phyloP scores from a whole-genome alignment of 2,888 invertebrate species.

The Synanthedon vespiformis region DNA sequence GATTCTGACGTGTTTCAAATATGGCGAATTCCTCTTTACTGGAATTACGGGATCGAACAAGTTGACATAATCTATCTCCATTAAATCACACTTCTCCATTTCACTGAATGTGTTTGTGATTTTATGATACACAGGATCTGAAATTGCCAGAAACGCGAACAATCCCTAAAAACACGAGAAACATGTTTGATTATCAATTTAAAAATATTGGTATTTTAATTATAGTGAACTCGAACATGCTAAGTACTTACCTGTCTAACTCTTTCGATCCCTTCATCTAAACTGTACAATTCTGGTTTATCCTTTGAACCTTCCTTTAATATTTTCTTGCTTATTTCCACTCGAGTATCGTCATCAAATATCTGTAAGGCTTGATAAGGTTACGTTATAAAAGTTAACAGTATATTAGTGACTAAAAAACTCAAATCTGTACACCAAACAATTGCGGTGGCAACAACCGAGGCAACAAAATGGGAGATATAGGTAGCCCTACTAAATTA shows the following conservation, averaged over 20 bases:
- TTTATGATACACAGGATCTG: slow-evolving; percentile 55
- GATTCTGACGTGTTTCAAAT: slow-evolving; percentile 42
- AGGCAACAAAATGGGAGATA: no score
- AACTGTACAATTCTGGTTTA: slow-evolving; percentile 31
- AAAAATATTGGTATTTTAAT: not conserved
- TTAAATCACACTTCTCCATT: slow-evolving; percentile 69
- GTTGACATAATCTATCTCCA: slow-evolving; percentile 51
- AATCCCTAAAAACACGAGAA: slow-evolving; percentile 32
- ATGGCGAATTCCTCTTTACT: slow-evolving; percentile 40
- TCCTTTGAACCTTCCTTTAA: slow-evolving; percentile 11
- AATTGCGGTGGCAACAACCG: no score
- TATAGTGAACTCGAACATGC: not conserved
- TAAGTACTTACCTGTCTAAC: slow-evolving; percentile 36
- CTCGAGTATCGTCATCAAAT: not conserved
- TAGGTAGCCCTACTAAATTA: no score
- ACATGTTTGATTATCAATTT: not conserved
- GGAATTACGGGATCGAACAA: slow-evolving; percentile 34
- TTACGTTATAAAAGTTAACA: no score
- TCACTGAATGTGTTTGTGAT: slow-evolving; percentile 67
- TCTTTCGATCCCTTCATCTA: slow-evolving; percentile 46
- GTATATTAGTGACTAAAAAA: not conserved
- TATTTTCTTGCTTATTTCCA: not conserved
- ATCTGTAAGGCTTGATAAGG: not conserved
- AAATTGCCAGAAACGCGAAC: slow-evolving; percentile 63
- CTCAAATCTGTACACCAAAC: no score